Evolutionary conservation across 1,140 invertebrate genomes (phyloP).

Genomic region (Drosophila bocqueti): DNA sequence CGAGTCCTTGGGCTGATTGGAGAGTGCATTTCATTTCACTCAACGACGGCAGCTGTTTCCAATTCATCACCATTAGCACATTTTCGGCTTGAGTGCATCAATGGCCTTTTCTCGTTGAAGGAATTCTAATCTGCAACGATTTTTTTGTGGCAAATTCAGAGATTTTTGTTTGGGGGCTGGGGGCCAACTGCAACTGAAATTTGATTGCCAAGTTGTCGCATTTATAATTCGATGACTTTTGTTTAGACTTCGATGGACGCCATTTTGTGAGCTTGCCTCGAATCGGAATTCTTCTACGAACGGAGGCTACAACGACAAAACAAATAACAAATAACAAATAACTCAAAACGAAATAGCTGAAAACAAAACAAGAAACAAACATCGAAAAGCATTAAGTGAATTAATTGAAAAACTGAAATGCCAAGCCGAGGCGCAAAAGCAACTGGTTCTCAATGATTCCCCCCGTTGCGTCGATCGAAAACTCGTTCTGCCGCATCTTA

Average conservation of each 20-base stretch:
- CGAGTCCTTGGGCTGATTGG: conserved; percentile 69
- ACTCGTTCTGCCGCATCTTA: conserved; percentile 53
- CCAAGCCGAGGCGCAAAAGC: conserved; percentile 69
- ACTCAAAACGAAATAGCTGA: conserved; percentile 20
- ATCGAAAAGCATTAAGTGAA: conserved; percentile 57
- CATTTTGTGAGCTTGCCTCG: conserved; percentile 42
- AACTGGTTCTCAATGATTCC: conserved; percentile 62
- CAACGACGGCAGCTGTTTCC: conserved; percentile 63
- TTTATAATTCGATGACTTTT: conserved; percentile 33
- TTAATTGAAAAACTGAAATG: conserved; percentile 73
- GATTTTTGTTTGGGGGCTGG: neutral
- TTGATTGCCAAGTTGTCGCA: conserved; percentile 55
- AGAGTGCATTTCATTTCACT: conserved; percentile 55
- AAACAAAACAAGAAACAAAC: conserved; percentile 14
- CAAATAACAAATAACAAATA: conserved; percentile 12
- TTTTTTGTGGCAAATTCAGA: conserved; percentile 37
- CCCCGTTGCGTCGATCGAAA: conserved; percentile 13
- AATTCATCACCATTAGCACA: conserved; percentile 81
- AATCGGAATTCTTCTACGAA: conserved; percentile 31
- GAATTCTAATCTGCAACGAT: conserved; percentile 43
- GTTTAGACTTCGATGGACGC: conserved; percentile 23
- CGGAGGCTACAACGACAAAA: conserved; percentile 9
- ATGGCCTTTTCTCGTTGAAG: conserved; percentile 36
- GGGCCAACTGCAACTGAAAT: conserved; percentile 23
- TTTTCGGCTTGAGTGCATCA: conserved; percentile 76